These are phyloP conservation scores for Barbus barbus DNA, from an alignment of 2,113 vertebrate species.

Conservation along the genomic window DNA sequence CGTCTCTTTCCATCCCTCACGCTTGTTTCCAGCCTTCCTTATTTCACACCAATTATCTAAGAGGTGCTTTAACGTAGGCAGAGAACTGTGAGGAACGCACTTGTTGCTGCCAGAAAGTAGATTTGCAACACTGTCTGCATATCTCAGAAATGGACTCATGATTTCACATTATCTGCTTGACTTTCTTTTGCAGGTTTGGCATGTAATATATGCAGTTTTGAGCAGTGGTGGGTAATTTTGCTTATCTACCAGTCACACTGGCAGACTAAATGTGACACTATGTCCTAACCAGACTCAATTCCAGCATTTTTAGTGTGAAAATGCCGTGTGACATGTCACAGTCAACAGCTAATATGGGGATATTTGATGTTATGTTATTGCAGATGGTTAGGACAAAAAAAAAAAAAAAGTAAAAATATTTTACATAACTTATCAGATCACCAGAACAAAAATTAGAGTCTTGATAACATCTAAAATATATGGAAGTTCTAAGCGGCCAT, in stretches of 20 bases:
- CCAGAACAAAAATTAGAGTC: neutral
- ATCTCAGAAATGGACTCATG: neutral
- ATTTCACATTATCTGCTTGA: neutral
- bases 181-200: neutral
- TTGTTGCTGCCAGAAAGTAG: neutral
- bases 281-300: neutral
- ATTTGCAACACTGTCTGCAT: neutral
- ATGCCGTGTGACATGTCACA: neutral
- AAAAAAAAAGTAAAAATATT: neutral
- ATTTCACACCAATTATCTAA: constrained; percentile 49
- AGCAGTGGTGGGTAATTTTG: neutral
- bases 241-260: neutral
- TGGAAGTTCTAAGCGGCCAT: no score
- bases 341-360: neutral
- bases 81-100: neutral
- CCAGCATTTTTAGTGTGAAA: neutral
- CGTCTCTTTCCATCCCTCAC: neutral
- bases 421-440: neutral
- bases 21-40: neutral
- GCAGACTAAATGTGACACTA: neutral
- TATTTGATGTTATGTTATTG: neutral
- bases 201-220: neutral
- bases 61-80: constrained; percentile 19
- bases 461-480: neutral
- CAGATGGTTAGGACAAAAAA: neutral